Base-by-base conservation (phyloP, 2,888 invertebrate genomes). In the Gari tellinella region DNA sequence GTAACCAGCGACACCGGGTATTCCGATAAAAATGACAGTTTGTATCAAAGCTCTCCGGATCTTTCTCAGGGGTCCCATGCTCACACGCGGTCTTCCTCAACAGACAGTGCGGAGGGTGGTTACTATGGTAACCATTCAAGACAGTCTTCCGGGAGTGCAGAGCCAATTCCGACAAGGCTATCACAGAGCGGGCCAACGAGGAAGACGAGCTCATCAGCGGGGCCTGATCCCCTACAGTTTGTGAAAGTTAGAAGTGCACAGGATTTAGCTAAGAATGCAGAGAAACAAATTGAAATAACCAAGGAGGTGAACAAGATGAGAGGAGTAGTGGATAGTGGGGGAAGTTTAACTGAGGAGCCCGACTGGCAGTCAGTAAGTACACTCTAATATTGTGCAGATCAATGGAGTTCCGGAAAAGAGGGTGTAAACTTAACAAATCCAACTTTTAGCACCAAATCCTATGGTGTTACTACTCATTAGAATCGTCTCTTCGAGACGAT, bases 301-400 rank as follows among this genome's bases (percentile, higher is more conserved):
- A 85, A 88, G 38, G 85, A 87, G 53, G 83, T 83, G 41, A 87
- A 86, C 55, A 84, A 84, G 52, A 81, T 85, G 45, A 78, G 85
- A 55, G 75, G 73, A 14, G 56, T 64, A 1, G 58, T 58, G 8
- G 31, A 37, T n/a, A n/a, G 41, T 12, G 37, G n/a, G 26, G 58
- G 43, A 3, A 19, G 45, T 31, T 2, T 51, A 3, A 45, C 43
- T 38, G 83, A 81, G 8, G 89, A 89, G 17, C 87, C 86, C 14
- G 89, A 89, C 61, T 90, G 90, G 89, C 89, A 89, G 66, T 86
- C 88, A 55, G 90, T 91, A 78, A 86, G 84, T 96, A 48, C n/a
- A n/a, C n/a, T n/a, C n/a, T n/a, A n/a, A n/a, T n/a, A n/a, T n/a
- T n/a, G n/a, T n/a, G n/a, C n/a, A n/a, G n/a, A n/a, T n/a, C n/a